Percentiles rank a stretch among this genome's conserved stretches.
phyloP scores from a whole-genome alignment of 2,888 invertebrate genomes.

The Exephanes ischioxanthus region DNA sequence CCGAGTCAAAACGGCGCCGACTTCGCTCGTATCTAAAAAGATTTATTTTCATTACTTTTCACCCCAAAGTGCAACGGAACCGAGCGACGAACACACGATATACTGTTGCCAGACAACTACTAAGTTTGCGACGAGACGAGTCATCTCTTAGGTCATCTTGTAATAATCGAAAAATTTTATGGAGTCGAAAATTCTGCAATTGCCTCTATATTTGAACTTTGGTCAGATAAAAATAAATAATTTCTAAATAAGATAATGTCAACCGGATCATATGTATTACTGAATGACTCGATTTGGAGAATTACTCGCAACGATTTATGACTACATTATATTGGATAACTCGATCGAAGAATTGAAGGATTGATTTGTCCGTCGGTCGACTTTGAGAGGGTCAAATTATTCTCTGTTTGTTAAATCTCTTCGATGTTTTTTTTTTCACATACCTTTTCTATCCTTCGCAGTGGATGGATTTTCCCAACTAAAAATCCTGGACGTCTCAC shows the following conservation, averaged over 20 bases:
- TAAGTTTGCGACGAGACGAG: not conserved
- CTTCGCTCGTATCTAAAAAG: conserved; percentile 54
- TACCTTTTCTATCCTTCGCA: conserved; percentile 45
- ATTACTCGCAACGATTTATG: not conserved
- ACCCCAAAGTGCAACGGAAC: conserved; percentile 33
- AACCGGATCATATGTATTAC: not conserved
- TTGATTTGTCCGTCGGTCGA: conserved; percentile 1
- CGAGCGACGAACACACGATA: not conserved
- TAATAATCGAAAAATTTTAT: not conserved
- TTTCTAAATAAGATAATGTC: not conserved
- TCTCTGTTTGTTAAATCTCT: not conserved
- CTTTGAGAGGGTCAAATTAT: not conserved
- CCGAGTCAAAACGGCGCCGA: conserved; percentile 65
- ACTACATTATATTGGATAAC: not conserved
- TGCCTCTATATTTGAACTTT: not conserved
- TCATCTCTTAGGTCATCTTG: not conserved
- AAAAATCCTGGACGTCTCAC: conserved; percentile 36
- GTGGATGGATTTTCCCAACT: conserved; percentile 30
- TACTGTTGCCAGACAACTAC: conserved; percentile 11
- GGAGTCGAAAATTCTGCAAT: not conserved
- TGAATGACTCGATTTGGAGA: not conserved
- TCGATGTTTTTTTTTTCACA: conserved; percentile 9
- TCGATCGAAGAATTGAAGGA: not conserved
- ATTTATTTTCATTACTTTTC: conserved; percentile 59
- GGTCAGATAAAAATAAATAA: not conserved